Evolutionary conservation across 2,113 vertebrate genomes (phyloP).

Genomic region (Corydoras sp.): DNA sequence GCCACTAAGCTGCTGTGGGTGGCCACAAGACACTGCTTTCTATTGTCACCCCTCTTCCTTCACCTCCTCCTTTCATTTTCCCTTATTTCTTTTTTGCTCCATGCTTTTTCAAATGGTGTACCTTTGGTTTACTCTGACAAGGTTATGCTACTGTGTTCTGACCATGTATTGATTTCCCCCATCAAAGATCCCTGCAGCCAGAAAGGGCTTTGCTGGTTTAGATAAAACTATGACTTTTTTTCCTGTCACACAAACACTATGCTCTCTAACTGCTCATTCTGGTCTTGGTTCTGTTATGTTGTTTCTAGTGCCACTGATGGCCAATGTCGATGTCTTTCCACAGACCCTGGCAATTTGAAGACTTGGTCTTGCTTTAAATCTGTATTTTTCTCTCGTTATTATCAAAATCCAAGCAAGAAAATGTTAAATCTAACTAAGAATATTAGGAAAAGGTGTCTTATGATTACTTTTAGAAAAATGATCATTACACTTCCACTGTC

Average conservation of each 20-base stretch:
- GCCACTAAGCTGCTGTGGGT: constrained; percentile 51
- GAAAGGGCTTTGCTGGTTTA: constrained; percentile 61
- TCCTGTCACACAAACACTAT: constrained; percentile 19
- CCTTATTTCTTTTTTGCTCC: constrained; percentile 37
- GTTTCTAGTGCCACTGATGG: constrained; percentile 23
- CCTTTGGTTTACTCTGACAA: constrained; percentile 71
- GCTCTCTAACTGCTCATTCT: constrained; percentile 29
- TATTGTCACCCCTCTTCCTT: constrained; percentile 24
- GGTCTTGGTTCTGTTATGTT: constrained; percentile 27
- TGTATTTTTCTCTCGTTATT: no score
- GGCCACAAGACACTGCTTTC: constrained; percentile 31
- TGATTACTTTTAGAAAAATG: constrained; percentile 16
- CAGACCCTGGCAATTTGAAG: no score
- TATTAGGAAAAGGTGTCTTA: constrained; percentile 17
- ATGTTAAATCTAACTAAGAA: neutral
- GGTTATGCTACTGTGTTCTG: constrained; percentile 70
- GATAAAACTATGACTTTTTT: constrained; percentile 52
- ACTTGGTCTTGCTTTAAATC: no score
- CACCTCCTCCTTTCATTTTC: neutral
- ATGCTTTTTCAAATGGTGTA: constrained; percentile 58
- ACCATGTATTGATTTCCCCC: constrained; percentile 73
- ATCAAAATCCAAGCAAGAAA: neutral
- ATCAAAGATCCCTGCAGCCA: constrained; percentile 62
- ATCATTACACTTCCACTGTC: constrained; percentile 10
- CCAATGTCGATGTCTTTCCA: constrained; percentile 3